Percentiles rank a stretch among this genome's conserved stretches.
Conservation (phyloP, 2,113 vertebrate genomes). For the Trochalopteron elliotii region DNA sequence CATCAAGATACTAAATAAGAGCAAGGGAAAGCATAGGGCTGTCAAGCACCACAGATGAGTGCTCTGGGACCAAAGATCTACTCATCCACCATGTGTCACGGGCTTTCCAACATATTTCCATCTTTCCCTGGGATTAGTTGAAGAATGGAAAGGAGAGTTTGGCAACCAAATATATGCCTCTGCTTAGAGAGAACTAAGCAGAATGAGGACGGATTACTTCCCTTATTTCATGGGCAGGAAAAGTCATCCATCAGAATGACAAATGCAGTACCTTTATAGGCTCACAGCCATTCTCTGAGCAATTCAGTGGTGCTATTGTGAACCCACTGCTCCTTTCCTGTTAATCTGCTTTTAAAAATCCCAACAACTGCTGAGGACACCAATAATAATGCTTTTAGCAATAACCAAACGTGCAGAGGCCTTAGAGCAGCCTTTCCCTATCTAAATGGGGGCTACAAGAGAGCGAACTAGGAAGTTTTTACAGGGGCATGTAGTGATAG, state of each 20-base stretch:
- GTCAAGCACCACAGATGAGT: background rate
- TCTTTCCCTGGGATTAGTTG: slow-evolving; percentile 28
- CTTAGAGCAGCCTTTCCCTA: background rate
- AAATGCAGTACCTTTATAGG: background rate
- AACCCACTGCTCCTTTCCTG: background rate
- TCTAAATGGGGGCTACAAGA: background rate
- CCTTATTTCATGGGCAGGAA: slow-evolving; percentile 24
- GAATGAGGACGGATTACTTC: slow-evolving; percentile 44
- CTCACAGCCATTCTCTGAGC: background rate
- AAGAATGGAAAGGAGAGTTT: slow-evolving; percentile 10
- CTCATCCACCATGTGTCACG: background rate
- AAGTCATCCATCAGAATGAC: slow-evolving; percentile 31
- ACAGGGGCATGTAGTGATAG: background rate
- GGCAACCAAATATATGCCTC: slow-evolving; percentile 24
- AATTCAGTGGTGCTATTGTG: background rate
- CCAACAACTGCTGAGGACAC: background rate
- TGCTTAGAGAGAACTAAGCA: background rate
- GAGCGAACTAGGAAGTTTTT: background rate
- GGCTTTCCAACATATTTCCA: slow-evolving; percentile 19
- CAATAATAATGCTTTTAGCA: background rate
- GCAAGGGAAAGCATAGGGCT: background rate
- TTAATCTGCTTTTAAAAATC: background rate
- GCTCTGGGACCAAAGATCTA: background rate
- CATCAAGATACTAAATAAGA: slow-evolving; percentile 17
- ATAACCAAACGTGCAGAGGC: background rate